A percentile compares a stretch with the other conserved stretches of the same genome.
These are phyloP conservation scores for Rhamphomyia laevipes DNA, from an alignment of 2,888 invertebrate genomes.

Conservation along the genomic window DNA sequence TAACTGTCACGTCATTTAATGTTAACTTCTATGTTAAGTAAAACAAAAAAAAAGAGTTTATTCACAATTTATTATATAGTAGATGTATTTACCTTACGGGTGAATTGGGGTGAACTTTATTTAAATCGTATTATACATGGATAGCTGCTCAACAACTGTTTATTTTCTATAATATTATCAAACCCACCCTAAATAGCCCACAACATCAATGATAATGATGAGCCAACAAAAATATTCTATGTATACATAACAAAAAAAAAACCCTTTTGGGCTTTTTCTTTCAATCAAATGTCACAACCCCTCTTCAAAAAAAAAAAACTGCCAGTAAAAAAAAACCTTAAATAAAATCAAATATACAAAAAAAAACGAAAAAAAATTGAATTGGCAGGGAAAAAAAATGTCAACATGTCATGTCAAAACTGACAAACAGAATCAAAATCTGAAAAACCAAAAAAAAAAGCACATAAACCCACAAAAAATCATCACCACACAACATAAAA, in stretches of 20 bases:
- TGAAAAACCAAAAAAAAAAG: background rate
- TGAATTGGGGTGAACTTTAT: constrained; percentile 7
- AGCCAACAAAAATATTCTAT: too few relatives aligned
- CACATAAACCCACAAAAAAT: background rate
- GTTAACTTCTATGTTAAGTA: too few relatives aligned
- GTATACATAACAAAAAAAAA: background rate
- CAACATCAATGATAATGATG: too few relatives aligned
- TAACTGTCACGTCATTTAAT: constrained; percentile 12
- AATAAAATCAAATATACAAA: background rate
- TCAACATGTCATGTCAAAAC: constrained; percentile 10
- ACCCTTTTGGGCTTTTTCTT: constrained; percentile 10
- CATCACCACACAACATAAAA: background rate
- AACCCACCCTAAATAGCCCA: background rate
- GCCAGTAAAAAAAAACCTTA: background rate
- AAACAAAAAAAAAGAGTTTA: too few relatives aligned
- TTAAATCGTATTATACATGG: constrained; percentile 12
- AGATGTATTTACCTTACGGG: constrained; percentile 9
- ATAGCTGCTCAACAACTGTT: too few relatives aligned
- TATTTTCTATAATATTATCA: too few relatives aligned
- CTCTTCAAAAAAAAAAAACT: background rate
- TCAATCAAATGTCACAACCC: constrained; percentile 8
- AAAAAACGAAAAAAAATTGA: background rate
- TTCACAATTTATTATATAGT: too few relatives aligned
- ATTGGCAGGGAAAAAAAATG: constrained; percentile 1
- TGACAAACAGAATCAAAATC: constrained; percentile 1